Evolutionary conservation across 2,113 vertebrate genomes (phyloP).

Genomic region (Bufo bufo): DNA sequence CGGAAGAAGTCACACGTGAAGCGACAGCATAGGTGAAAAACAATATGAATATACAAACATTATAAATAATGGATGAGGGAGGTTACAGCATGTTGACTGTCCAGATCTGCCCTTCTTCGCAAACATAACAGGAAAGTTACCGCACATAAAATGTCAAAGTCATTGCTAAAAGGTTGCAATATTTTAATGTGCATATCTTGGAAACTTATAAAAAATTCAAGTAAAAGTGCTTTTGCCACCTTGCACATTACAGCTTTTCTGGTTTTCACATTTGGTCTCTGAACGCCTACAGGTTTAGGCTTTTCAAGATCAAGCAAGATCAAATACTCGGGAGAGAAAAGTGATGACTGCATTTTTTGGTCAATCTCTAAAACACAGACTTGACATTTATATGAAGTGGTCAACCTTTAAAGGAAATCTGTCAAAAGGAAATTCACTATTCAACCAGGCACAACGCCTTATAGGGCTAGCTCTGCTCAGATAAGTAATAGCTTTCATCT

Average conservation of each 20-base stretch:
- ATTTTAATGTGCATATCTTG: slow-evolving; percentile 26
- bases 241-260: neutral
- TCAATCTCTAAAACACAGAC: neutral
- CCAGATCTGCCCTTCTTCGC: neutral
- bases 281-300: neutral
- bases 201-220: slow-evolving; percentile 11
- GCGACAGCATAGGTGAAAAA: neutral
- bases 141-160: slow-evolving; percentile 38
- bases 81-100: neutral
- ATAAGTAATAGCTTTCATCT: too few species aligned
- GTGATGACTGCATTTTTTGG: neutral
- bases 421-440: too few species aligned
- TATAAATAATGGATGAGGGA: neutral
- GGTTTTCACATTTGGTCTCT: neutral
- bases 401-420: too few species aligned
- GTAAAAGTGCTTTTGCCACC: slow-evolving; percentile 30
- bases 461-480: too few species aligned
- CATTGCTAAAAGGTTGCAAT: slow-evolving; percentile 48
- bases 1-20: neutral
- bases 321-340: neutral
- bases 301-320: slow-evolving; percentile 15
- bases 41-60: neutral
- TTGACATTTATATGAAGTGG: too few species aligned
- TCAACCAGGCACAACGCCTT: too few species aligned
- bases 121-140: slow-evolving; percentile 11